Percentiles rank a stretch among this genome's conserved stretches.
Conservation (phyloP, 2,888 invertebrate genomes). For the Reticulitermes lucifugus region DNA sequence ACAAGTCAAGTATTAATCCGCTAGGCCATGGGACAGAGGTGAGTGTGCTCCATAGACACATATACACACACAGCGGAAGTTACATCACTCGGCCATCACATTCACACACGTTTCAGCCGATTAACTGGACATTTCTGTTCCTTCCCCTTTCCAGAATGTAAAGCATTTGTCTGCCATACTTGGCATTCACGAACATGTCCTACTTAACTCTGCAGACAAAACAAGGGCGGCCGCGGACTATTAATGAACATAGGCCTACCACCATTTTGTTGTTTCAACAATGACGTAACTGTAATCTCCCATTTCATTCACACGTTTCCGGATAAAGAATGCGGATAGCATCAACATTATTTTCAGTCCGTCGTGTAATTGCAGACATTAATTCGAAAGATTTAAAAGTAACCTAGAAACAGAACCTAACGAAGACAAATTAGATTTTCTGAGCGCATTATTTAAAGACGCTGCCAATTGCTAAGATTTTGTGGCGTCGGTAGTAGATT, state of each 20-base stretch:
- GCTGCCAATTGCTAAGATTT: too few species aligned
- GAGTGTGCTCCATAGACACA: background rate
- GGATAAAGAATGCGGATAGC: too few species aligned
- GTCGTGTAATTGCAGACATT: too few species aligned
- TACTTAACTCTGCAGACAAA: background rate
- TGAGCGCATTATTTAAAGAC: too few species aligned
- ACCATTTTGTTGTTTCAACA: background rate
- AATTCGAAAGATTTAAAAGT: too few species aligned
- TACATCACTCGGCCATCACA: background rate
- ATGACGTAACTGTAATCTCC: background rate
- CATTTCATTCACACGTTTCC: too few species aligned
- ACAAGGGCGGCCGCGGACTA: too few species aligned
- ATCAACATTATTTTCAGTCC: background rate
- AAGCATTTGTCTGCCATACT: background rate
- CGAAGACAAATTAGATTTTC: too few species aligned
- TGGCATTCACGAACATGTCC: background rate
- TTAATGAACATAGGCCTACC: too few species aligned
- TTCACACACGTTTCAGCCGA: slow-evolving; percentile 1
- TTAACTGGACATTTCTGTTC: slow-evolving; percentile 9
- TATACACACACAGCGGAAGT: background rate
- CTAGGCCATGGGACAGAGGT: slow-evolving; percentile 5
- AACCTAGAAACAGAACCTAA: too few species aligned
- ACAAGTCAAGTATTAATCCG: background rate
- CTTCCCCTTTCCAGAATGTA: background rate
- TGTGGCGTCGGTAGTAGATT: too few species aligned